Evolutionary conservation across 2,888 invertebrate genomes (phyloP), one percentile per base, ranked within the genome.

Genomic region (Neoaliturus tenellus): DNA sequence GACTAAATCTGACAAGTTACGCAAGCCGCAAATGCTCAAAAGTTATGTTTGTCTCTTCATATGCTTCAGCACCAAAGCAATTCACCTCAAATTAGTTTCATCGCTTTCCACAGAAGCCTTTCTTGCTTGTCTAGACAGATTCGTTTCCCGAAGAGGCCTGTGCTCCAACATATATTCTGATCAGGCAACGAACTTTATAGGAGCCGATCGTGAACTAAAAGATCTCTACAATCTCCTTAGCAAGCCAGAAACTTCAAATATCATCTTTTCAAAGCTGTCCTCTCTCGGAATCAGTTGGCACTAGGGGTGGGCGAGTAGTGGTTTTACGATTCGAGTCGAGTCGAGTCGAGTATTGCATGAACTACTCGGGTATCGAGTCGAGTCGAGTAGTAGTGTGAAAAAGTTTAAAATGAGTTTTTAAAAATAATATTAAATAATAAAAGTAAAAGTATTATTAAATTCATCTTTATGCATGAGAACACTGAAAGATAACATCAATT

Each of bases 171-270:
- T 90, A 0, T 88, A 86, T 69, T 88, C 88, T 2, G 90, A 90
- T 81, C 89, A 89, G 39, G 89, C 88, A 0, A 88, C 88, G 0
- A 0, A 89, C 90, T 89, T 31, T 80, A 86, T 89, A 0, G 89
- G 89, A 3, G 89, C 89, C 0, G 85, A 85, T 44, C 80, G 55
- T 8, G 31, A 86, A 14, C 44, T 86, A 10, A 25, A 82, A 33
- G 81, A 80, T 51, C 28, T 48, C n/a, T 67, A 55, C n/a, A 17
- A 35, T 10, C 78, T 62, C 31, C 81, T 71, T 12, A 12, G 17
- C 44, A 44, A 44, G 44, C 44, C 44, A 2, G 14, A 12, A 14
- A 44, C 44, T 2, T 44, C 44, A 14, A 17, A 44, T 8, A 12
- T 44, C 2, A 44, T 44, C 12, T 17, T 1, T 86, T 87, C 17